Percentiles rank a stretch among this genome's conserved stretches.
These are phyloP conservation scores for Tympanoctomys barrerae DNA, from an alignment of 2,797 vertebrate genomes.

Conservation along the genomic window DNA sequence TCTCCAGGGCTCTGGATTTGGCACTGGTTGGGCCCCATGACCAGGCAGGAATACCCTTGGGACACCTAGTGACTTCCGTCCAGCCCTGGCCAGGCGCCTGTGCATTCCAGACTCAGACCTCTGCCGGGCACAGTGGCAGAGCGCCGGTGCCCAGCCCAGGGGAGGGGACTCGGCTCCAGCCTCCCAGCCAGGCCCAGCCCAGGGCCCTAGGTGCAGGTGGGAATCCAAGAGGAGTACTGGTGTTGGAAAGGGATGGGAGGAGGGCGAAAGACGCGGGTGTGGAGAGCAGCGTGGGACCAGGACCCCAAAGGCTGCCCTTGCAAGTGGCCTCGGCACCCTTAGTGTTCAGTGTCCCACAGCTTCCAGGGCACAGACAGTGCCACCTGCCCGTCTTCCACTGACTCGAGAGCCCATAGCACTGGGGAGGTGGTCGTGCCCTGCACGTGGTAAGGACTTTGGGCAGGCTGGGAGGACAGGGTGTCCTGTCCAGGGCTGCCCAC, in stretches of 20 bases:
- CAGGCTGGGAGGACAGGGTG: background rate
- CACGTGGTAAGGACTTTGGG: background rate
- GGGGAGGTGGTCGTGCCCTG: background rate
- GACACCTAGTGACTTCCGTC: conserved; percentile 75
- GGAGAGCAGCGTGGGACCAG: background rate
- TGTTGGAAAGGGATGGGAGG: background rate
- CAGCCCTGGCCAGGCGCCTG: background rate
- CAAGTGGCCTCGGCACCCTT: background rate
- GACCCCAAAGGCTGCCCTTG: background rate
- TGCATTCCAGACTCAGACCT: background rate
- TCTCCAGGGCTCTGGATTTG: conserved; percentile 73
- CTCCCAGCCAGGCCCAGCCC: background rate
- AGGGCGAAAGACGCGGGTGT: background rate
- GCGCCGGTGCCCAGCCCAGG: background rate
- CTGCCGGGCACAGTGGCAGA: background rate
- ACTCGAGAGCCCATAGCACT: background rate
- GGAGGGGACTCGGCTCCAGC: background rate
- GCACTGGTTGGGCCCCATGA: conserved; percentile 66
- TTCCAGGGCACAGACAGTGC: background rate
- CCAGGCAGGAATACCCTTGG: conserved; percentile 75
- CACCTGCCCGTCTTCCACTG: background rate
- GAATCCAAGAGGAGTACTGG: background rate
- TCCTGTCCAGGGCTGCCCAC: background rate
- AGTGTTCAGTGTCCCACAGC: background rate
- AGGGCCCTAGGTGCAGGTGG: background rate